These are phyloP conservation scores for Diadegma fenestrale DNA, from an alignment of 2,888 invertebrate genomes.

Conservation along the genomic window DNA sequence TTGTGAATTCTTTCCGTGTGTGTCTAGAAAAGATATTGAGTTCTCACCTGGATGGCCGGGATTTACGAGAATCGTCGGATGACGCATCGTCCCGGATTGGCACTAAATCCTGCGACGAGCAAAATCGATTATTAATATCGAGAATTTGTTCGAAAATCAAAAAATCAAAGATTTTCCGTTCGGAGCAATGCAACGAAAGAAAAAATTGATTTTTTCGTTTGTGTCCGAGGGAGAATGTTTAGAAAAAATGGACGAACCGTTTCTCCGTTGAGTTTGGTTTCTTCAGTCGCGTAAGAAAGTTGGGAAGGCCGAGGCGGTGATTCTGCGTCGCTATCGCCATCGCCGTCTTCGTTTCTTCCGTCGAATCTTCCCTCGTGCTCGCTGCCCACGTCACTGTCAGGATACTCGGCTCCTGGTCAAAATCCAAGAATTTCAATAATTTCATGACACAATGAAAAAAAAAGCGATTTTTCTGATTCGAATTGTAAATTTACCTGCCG, in stretches of 20 bases:
- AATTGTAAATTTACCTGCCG: conserved; percentile 81
- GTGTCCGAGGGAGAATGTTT: neutral
- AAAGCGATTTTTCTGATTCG: conserved; percentile 73
- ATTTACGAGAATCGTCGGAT: conserved; percentile 80
- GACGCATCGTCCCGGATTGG: conserved; percentile 78
- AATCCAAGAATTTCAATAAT: conserved; percentile 8
- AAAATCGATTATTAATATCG: conserved; percentile 40
- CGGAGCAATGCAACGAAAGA: neutral
- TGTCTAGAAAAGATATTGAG: neutral
- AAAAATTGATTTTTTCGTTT: neutral
- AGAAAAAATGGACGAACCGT: conserved; percentile 72
- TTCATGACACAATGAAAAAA: neutral
- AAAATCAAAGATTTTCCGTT: neutral
- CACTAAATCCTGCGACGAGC: conserved; percentile 77
- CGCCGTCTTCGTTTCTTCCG: conserved; percentile 86
- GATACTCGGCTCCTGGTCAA: conserved; percentile 84
- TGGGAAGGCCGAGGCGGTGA: conserved; percentile 76
- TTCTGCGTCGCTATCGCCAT: conserved; percentile 88
- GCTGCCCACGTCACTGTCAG: conserved; percentile 86
- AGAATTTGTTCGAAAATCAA: neutral
- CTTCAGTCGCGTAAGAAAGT: conserved; percentile 79
- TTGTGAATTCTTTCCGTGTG: too few relatives aligned
- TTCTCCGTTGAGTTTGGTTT: conserved; percentile 84
- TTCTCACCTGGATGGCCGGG: conserved; percentile 81
- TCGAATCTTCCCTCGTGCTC: conserved; percentile 85